These are phyloP conservation scores for Bubalus kerabau DNA, from an alignment of 2,113 vertebrate species.

Conservation along the genomic window DNA sequence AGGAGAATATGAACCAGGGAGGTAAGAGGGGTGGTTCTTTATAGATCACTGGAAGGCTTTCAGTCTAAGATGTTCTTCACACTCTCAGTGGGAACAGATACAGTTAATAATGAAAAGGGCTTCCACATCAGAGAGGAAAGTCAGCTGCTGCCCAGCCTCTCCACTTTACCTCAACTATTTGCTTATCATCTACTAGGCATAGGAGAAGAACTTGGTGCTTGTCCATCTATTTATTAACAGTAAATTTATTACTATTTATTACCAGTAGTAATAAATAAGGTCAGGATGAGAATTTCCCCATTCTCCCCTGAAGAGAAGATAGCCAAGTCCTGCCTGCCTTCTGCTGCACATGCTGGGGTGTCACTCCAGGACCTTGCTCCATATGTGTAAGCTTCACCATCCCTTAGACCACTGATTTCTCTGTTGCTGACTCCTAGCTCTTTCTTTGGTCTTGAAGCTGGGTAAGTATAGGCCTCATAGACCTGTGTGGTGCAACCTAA, in stretches of 20 bases:
- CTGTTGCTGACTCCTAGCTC: not conserved
- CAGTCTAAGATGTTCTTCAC: not conserved
- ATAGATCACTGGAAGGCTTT: not conserved
- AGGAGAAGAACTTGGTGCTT: not conserved
- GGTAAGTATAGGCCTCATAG: not conserved
- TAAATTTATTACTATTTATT: not conserved
- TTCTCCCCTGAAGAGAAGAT: not conserved
- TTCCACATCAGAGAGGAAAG: not conserved
- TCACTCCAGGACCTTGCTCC: not conserved
- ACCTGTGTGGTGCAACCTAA: not conserved
- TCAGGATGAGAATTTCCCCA: not conserved
- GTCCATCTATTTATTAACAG: not conserved
- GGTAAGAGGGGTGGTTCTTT: not conserved
- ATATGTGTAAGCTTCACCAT: not conserved
- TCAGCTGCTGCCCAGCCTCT: not conserved
- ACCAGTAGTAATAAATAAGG: not conserved
- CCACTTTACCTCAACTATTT: not conserved
- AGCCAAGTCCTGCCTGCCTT: not conserved
- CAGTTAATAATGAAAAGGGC: not conserved
- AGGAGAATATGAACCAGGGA: not conserved
- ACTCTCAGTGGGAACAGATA: not conserved
- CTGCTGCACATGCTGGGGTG: not conserved
- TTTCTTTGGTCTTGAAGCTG: not conserved
- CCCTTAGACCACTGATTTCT: not conserved
- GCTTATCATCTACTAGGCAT: not conserved